Base-by-base conservation (phyloP, 2,888 invertebrate species). In the Hydriomena furcata region DNA sequence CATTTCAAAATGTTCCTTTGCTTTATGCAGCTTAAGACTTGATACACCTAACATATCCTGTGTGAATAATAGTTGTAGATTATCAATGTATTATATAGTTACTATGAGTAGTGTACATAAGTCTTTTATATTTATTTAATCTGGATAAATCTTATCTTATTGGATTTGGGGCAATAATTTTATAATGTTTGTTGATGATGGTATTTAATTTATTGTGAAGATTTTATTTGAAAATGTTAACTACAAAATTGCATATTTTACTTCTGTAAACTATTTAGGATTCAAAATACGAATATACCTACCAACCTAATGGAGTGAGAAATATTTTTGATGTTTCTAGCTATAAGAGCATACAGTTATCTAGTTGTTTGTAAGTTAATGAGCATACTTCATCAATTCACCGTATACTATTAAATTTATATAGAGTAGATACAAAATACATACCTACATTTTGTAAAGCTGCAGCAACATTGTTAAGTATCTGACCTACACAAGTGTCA, bases 31-130 rank as follows among this genome's bases (percentile, higher is more conserved):
- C 82, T 85, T 82, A 84, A 87, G 85, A 87, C 86, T 87, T 85
- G 71, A 76, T 82, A 47, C 45, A 51, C 78, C 68, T 76, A 58
- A 76, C 89, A 90, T 90, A 90, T 90, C 89, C 74, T 50, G 78
- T 88, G 89, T 90, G 84, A 87, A 90, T 88, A 88, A 60, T 84
- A 87, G 78, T 58, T 24, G 55, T 84, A 84, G 76, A 67, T n/a
- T n/a, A n/a, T 34, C 44, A 49, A 58, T 90, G 89, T 90, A 90
- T 81, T 82, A 89, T 90, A 88, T 88, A 86, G 84, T 51, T 37
- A 47, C 7, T 37, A 12, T 12, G 62, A 51, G 68, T 84, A 84
- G 79, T 88, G 89, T 89, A 88, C 54, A 87, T 86, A 87, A 68
- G 58, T 59, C 43, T 56, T n/a, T 25, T 51, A 25, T 76, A 74